Evolutionary conservation across 2,797 vertebrate species (phyloP), one percentile per base, ranked within the genome.

Genomic region (Argya squamiceps): DNA sequence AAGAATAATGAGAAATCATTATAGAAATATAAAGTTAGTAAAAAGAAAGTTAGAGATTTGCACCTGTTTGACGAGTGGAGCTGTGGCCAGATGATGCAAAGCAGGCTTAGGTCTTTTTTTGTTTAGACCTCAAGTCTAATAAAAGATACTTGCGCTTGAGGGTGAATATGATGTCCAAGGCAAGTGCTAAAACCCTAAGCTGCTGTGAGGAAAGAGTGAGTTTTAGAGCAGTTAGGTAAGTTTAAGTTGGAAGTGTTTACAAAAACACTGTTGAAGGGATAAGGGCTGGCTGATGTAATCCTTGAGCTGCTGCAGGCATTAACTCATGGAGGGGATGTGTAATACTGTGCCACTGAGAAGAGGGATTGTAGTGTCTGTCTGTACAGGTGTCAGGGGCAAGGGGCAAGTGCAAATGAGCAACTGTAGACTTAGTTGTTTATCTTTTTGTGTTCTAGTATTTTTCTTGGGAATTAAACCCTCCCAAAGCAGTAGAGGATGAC

Each of bases 241-340:
- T 88, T 88, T 64, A 69, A 81, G 11, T 77, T 43, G 47, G 24
- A 84, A 78, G 50, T 81, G 43, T 86, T 92, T 41, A 41, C 50
- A 84, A 65, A 87, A 77, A 6, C 22, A 3, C 43, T 60, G 2
- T 34, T 86, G 52, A 75, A 85, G 71, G 46, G 20, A 30, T 67
- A 36, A 43, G 68, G 87, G 59, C 36, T 89, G 62, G 62, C 63
- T 96, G 83, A 81, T 92, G 79, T 88, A 95, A 94, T 84, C 58
- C 43, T 65, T 75, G 79, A 86, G 65, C 74, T 93, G 64, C 68
- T 91, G 68, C 60, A 70, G 52, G 77, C 81, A n/a, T 88, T 69
- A 77, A 39, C 76, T 87, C 59, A 0, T 10, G 41, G 64, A 80
- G 37, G 17, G 47, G 60, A 9, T 2, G 2, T 64, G 56, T 91